Evolutionary conservation across 2,888 invertebrate genomes (phyloP).

Genomic region (Cheilosia grossa): DNA sequence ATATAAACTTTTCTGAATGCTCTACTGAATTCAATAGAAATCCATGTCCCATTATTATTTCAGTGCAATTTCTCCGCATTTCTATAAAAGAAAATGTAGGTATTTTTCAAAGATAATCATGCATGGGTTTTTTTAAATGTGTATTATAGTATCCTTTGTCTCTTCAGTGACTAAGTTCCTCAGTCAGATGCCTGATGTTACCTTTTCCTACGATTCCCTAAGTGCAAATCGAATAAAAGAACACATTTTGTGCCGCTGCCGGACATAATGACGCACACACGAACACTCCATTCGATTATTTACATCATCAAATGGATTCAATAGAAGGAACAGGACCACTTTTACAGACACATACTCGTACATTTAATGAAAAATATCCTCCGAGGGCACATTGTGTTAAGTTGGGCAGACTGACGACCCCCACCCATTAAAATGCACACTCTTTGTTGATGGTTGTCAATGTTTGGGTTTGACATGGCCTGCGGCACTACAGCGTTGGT

Average conservation of each 20-base stretch:
- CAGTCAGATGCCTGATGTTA: no score
- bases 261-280: slow-evolving; percentile 61
- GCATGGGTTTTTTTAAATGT: slow-evolving; percentile 34
- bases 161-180: no score
- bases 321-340: neutral
- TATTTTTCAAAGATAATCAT: slow-evolving; percentile 39
- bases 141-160: slow-evolving; percentile 47
- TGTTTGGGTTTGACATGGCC: slow-evolving; percentile 25
- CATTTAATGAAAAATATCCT: slow-evolving; percentile 39
- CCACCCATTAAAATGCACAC: slow-evolving; percentile 32
- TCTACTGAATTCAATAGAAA: no score
- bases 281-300: slow-evolving; percentile 51
- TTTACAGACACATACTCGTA: neutral
- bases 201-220: no score
- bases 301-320: slow-evolving; percentile 32
- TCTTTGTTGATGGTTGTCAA: slow-evolving; percentile 27
- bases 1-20: no score
- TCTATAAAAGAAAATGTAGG: neutral
- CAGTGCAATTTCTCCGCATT: neutral
- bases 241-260: slow-evolving; percentile 54
- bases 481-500: slow-evolving; percentile 12
- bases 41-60: slow-evolving; percentile 5
- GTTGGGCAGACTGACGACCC: slow-evolving; percentile 3
- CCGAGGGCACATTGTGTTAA: slow-evolving; percentile 14
- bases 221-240: slow-evolving; percentile 31